Evolutionary conservation across 2,888 invertebrate species (phyloP).

Genomic region (Tholera decimalis): DNA sequence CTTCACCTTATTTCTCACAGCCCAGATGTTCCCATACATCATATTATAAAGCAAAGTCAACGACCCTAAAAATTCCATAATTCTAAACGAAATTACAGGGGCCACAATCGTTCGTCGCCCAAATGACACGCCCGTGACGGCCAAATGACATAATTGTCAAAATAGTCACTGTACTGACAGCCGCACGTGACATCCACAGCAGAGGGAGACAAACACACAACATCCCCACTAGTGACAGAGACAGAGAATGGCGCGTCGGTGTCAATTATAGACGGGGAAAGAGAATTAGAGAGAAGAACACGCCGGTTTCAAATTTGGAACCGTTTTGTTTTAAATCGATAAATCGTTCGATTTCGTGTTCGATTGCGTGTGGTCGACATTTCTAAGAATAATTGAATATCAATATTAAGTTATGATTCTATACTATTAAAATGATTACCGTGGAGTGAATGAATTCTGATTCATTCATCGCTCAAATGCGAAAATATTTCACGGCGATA

Average conservation of each 20-base stretch:
- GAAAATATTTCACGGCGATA: constrained; percentile 80
- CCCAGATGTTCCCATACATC: constrained; percentile 88
- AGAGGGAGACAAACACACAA: constrained; percentile 74
- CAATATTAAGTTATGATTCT: constrained; percentile 84
- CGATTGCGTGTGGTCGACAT: constrained; percentile 89
- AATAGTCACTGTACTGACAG: constrained; percentile 89
- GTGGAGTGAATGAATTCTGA: constrained; percentile 80
- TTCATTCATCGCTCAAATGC: constrained; percentile 79
- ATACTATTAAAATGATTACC: constrained; percentile 86
- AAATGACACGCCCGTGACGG: constrained; percentile 90
- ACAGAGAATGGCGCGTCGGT: constrained; percentile 84
- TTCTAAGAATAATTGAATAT: constrained; percentile 89
- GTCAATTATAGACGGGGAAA: constrained; percentile 91
- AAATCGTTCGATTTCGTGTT: constrained; percentile 88
- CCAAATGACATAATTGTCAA: constrained; percentile 92
- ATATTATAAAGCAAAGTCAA: constrained; percentile 80
- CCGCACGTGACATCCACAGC: constrained; percentile 87
- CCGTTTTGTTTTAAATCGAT: constrained; percentile 90
- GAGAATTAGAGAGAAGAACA: constrained; percentile 88
- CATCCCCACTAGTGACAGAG: constrained; percentile 65
- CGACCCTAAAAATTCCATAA: constrained; percentile 86
- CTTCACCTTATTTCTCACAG: constrained; percentile 69
- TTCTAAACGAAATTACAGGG: constrained; percentile 89
- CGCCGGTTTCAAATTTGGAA: constrained; percentile 90
- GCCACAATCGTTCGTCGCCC: constrained; percentile 88